Evolutionary conservation across 2,113 vertebrate species (phyloP), one percentile per base, ranked within the genome.

Genomic region (Hylia prasina): DNA sequence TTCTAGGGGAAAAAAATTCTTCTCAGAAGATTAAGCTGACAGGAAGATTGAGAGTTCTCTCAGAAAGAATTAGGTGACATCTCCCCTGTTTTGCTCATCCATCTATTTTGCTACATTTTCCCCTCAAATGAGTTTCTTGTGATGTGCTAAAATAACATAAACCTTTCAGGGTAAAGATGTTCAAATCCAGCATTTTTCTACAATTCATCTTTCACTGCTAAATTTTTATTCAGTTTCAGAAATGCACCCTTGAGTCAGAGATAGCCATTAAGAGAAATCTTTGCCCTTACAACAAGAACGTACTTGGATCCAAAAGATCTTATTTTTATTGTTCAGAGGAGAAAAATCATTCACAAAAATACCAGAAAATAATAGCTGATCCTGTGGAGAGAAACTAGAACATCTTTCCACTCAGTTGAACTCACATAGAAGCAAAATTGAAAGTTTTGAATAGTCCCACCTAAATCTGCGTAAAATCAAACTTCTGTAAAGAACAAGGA

Each of bases 11-110:
- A 92, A 93, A 93, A 44, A 79, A 93, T 79, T 93, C 90, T 95
- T 95, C 82, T 95, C 83, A 70, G 53, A 95, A 96, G 91, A 94
- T 83, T 80, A 97, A 24, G 22, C 51, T 95, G 96, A 95, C 90
- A 96, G 65, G 47, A 97, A 95, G 88, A 96, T 93, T 89, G 83
- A 97, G 90, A 80, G 54, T 9, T 90, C 81, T 86, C 61, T 90
- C 51, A 83, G 37, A 94, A 94, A 76, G 48, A 84, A 90, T 81
- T 90, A 89, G 80, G 58, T 91, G 54, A 87, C 54, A 84, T 60
- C 27, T 79, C 35, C 11, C 31, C 68, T 51, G 22, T 80, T 94
- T 58, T 87, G 48, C 60, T 93, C 61, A 68, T 75, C 51, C 25
- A 93, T 93, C 24, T 90, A 45, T 94, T 94, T 88, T 51, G 45